Evolutionary conservation across 1,140 invertebrate genomes (phyloP).

Genomic region (Neoseiulus cucumeris): DNA sequence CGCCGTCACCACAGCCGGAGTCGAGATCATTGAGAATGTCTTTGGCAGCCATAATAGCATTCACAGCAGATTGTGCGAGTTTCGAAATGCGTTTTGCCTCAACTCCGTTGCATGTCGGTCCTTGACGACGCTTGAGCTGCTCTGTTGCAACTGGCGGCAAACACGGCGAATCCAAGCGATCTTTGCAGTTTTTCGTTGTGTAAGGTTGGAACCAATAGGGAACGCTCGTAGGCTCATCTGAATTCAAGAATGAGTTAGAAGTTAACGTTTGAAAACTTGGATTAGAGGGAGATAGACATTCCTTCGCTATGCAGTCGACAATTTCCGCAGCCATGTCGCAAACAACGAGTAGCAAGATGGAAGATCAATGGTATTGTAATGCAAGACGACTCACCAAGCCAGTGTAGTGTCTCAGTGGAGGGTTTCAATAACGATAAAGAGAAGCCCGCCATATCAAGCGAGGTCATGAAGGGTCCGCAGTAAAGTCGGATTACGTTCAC

Average conservation of each 20-base stretch:
- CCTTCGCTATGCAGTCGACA: no score
- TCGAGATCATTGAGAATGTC: constrained; percentile 45
- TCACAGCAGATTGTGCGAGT: constrained; percentile 25
- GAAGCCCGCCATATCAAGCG: constrained; percentile 56
- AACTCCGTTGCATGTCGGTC: background rate
- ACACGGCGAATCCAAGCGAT: constrained; percentile 33
- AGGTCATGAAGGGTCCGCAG: constrained; percentile 51
- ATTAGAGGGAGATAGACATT: no score
- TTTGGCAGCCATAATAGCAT: constrained; percentile 36
- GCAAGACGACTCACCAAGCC: constrained; percentile 23
- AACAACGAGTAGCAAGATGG: no score
- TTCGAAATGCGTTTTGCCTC: background rate
- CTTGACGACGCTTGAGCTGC: background rate
- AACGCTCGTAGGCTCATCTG: background rate
- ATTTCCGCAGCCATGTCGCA: no score
- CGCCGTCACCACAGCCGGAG: constrained; percentile 53
- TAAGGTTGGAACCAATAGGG: constrained; percentile 28
- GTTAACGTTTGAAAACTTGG: no score
- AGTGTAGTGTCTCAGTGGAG: constrained; percentile 27
- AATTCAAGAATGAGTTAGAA: background rate
- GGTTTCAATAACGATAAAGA: constrained; percentile 46
- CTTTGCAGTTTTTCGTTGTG: constrained; percentile 6
- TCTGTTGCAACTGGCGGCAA: background rate
- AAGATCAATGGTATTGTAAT: no score
- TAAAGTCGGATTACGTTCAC: constrained; percentile 41